Evolutionary conservation across 2,888 invertebrate genomes (phyloP).

Genomic region (Noctua pronuba): DNA sequence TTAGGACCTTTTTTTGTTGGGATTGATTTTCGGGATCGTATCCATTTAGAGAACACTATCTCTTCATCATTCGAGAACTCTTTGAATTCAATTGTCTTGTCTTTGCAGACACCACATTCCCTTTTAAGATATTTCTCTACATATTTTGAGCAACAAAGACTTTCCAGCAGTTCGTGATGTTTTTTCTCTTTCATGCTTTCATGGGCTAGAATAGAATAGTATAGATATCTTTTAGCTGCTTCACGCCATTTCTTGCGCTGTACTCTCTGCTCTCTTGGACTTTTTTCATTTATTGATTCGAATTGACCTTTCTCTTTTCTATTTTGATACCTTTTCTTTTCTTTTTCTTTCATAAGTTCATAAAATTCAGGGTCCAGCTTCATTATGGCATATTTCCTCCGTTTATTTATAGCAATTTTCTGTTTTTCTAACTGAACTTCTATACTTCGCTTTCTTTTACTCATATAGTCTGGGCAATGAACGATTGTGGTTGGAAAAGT

Average conservation of each 20-base stretch:
- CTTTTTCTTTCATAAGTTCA: neutral
- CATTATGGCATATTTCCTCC: neutral
- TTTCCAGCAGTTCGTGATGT: neutral
- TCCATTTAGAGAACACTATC: neutral
- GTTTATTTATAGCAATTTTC: neutral
- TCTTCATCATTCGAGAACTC: neutral
- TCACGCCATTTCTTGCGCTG: slow-evolving; percentile 4
- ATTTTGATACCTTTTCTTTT: neutral
- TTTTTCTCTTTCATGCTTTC: neutral
- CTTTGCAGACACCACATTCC: neutral
- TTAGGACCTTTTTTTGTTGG: neutral
- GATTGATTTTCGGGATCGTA: slow-evolving; percentile 3
- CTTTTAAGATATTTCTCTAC: slow-evolving; percentile 1
- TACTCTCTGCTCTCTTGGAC: neutral
- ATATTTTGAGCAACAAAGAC: neutral
- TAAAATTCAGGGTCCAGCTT: slow-evolving; percentile 4
- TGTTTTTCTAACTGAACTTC: slow-evolving; percentile 3
- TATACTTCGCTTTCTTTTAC: neutral
- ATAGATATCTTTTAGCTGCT: neutral
- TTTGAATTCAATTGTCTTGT: neutral
- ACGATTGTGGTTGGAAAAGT: too few species aligned
- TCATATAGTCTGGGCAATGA: too few species aligned
- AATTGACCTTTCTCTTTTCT: neutral
- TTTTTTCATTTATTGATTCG: slow-evolving; percentile 5
- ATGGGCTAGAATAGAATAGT: too few species aligned